A percentile compares a stretch with the other conserved stretches of the same genome.
Evolutionary conservation across 2,113 vertebrate species (phyloP).

Genomic region (Cervus canadensis): DNA sequence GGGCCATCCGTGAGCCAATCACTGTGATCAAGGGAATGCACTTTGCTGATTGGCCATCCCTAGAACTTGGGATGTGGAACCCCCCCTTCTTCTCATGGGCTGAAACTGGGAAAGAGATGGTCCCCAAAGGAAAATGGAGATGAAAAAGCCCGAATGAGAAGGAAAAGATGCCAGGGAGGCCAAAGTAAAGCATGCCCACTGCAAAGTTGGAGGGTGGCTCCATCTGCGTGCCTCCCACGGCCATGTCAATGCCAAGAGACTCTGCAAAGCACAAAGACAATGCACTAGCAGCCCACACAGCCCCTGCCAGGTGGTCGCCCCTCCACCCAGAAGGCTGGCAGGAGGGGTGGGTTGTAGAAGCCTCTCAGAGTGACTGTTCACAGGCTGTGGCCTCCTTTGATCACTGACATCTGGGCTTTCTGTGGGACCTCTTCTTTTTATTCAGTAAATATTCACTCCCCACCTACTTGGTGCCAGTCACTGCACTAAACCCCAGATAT

Average conservation of each 20-base stretch:
- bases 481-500: background rate
- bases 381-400: background rate
- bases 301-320: accelerated
- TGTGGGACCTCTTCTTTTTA: background rate
- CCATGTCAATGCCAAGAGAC: background rate
- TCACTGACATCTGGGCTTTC: background rate
- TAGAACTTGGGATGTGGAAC: background rate
- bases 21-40: background rate
- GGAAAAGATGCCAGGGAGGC: background rate
- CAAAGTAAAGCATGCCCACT: background rate
- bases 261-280: background rate
- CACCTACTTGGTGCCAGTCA: background rate
- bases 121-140: background rate
- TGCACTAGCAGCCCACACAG: background rate
- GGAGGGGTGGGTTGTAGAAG: background rate
- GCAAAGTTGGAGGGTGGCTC: background rate
- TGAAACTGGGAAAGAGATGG: background rate
- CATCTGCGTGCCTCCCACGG: background rate
- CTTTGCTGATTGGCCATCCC: background rate
- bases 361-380: background rate
- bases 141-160: background rate
- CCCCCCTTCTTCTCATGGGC: background rate
- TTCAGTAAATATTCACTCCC: background rate
- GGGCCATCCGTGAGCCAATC: background rate
- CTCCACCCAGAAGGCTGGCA: background rate